These are phyloP conservation scores for Sebastes diaconus DNA, from an alignment of 2,797 vertebrate genomes.

Conservation along the genomic window DNA sequence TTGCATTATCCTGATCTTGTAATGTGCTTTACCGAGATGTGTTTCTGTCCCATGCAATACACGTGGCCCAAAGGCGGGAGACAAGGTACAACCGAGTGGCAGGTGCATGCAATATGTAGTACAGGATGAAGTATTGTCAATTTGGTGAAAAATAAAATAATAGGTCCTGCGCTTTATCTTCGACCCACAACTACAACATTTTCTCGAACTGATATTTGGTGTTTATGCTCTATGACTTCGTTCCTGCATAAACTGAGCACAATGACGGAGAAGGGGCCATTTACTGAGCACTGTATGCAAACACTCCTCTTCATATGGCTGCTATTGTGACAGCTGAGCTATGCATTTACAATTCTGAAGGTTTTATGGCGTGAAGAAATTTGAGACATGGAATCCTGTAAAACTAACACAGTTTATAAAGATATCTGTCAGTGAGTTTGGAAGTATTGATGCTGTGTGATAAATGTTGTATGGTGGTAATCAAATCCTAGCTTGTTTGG, in stretches of 20 bases:
- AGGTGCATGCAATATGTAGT: neutral
- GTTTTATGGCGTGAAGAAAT: neutral
- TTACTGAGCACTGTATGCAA: neutral
- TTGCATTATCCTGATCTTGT: neutral
- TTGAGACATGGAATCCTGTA: neutral
- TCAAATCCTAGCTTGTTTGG: slow-evolving; percentile 32
- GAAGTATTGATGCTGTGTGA: slow-evolving; percentile 35
- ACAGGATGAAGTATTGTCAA: neutral
- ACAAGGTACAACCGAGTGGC: neutral
- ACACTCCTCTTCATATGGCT: neutral
- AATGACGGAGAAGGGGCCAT: neutral
- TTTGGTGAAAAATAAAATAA: neutral
- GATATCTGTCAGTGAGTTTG: neutral
- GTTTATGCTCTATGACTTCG: neutral
- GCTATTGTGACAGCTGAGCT: neutral
- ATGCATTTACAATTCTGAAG: neutral
- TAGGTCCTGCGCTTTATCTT: neutral
- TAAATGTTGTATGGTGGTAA: slow-evolving; percentile 29
- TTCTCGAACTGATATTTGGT: neutral
- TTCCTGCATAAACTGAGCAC: neutral
- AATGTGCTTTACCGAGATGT: neutral
- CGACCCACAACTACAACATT: neutral
- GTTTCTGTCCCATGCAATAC: neutral
- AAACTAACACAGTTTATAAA: neutral
- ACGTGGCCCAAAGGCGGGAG: no score